phyloP scores from a whole-genome alignment of 2,888 invertebrate species.

The Cerastis rubricosa region DNA sequence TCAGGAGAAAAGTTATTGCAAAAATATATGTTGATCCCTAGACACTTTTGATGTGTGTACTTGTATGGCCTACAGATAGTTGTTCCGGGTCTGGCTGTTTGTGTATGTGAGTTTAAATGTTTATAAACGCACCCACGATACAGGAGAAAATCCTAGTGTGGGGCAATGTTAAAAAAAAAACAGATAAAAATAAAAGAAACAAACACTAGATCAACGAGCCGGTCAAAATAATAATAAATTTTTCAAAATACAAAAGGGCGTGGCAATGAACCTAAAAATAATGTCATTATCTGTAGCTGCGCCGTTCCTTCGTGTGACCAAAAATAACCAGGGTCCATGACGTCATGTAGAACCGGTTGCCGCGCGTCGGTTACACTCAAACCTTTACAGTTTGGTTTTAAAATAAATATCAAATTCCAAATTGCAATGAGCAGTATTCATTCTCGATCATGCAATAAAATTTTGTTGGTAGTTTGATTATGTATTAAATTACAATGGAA shows the following conservation, averaged over 20 bases:
- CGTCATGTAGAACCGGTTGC: conserved; percentile 30
- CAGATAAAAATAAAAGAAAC: too few species aligned
- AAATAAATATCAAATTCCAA: not conserved
- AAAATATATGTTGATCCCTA: too few species aligned
- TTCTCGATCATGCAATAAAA: not conserved
- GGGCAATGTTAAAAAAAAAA: too few species aligned
- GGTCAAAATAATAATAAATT: not conserved
- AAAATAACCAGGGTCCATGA: conserved; percentile 45
- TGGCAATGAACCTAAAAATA: conserved; percentile 38
- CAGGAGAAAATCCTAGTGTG: too few species aligned
- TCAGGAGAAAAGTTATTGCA: too few species aligned
- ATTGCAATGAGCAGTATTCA: not conserved
- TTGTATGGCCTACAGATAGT: too few species aligned
- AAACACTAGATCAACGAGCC: not conserved
- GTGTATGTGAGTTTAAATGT: too few species aligned
- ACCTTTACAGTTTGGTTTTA: conserved; percentile 4
- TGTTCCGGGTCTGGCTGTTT: too few species aligned
- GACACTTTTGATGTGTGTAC: too few species aligned
- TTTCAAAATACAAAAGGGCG: conserved; percentile 7
- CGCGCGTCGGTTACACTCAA: not conserved
- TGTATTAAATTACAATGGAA: not conserved
- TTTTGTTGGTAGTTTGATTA: not conserved
- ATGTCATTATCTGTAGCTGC: conserved; percentile 16
- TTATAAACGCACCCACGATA: too few species aligned
- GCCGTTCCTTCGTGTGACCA: conserved; percentile 9